Base-by-base conservation (phyloP, 2,113 vertebrate species). In the Condylura cristata region DNA sequence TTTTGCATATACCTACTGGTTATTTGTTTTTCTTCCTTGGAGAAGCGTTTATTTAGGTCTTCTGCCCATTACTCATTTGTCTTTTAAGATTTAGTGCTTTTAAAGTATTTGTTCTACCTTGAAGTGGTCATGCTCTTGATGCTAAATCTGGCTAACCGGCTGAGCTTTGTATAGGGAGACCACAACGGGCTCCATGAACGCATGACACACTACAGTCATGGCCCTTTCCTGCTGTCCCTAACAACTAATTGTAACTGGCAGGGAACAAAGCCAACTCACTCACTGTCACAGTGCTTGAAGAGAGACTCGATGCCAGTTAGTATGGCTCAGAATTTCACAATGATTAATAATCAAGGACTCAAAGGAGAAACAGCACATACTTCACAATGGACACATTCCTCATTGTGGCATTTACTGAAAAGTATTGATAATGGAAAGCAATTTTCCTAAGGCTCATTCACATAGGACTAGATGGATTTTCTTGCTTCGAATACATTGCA, bases 401-500 rank as follows among this genome's bases (percentile, higher is more conserved):
- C 75, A 90, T 5, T 44, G 13, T 39, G 65, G 41, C 8, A 86
- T 14, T 46, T 90, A 71, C 37, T 96, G 71, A 93, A 95, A 95
- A 95, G 89, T 74, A 89, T 17, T 78, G 41, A 84, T 89, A 94
- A 95, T 53, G 89, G 71, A 76, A 93, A 87, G 58, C 53, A 94
- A 87, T 81, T 96, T 92, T 78, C 94, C 75, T 46, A 80, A 81
- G 80, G 17, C 41, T 95, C 44, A 89, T 84, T 95, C 79, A 70
- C 28, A 44, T 39, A 65, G n/a, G 48, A 91, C 32, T 48, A 86
- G 20, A 81, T 79, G 48, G 48, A 16, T 20, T 74, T 61, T 79
- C 82, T 44, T 93, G 28, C 53, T 91, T 95, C 13, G 11, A 76
- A 91, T 70, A n/a, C 9, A 93, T 13, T 48, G 48, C 22, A 94